Evolutionary conservation across 2,113 vertebrate genomes (phyloP).

Genomic region (Cettia cetti): DNA sequence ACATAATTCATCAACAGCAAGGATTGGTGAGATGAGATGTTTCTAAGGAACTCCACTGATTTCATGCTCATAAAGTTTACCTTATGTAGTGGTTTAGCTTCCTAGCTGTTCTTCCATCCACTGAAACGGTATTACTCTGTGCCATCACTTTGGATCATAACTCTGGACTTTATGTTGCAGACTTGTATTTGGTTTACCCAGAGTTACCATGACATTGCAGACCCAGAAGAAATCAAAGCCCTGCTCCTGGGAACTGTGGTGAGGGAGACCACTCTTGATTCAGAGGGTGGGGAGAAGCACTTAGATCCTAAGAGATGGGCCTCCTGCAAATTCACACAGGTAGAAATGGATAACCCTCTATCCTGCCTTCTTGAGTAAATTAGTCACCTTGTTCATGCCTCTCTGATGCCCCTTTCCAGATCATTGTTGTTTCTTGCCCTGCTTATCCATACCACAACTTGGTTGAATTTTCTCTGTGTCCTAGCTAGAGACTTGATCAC

Average conservation of each 20-base stretch:
- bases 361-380: not conserved
- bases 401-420: not conserved
- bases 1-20: not conserved
- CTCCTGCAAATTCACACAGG: not conserved
- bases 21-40: not conserved
- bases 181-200: not conserved
- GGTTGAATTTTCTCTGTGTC: not conserved
- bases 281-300: not conserved
- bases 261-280: not conserved
- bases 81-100: not conserved
- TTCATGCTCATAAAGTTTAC: not conserved
- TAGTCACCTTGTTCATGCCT: not conserved
- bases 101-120: not conserved
- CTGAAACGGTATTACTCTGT: not conserved
- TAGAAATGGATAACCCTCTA: not conserved
- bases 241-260: not conserved
- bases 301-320: not conserved
- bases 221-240: not conserved
- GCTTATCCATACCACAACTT: not conserved
- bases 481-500: not conserved
- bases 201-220: not conserved
- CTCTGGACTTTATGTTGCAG: not conserved
- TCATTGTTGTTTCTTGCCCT: not conserved
- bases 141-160: not conserved
- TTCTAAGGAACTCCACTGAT: slow-evolving; percentile 1